phyloP scores from a whole-genome alignment of 2,797 vertebrate genomes.

The Fratercula arctica region DNA sequence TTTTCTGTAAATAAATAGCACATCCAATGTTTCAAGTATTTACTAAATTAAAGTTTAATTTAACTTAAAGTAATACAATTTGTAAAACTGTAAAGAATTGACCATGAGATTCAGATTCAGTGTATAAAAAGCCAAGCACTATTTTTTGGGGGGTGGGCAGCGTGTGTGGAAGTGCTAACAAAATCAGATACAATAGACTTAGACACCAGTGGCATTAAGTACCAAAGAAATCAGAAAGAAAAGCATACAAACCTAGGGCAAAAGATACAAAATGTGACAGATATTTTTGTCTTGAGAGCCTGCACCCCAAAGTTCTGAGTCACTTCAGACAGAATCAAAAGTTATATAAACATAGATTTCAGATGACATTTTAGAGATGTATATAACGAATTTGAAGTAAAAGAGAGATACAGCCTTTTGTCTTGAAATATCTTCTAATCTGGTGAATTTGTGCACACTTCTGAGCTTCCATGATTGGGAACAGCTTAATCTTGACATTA shows the following conservation, averaged over 20 bases:
- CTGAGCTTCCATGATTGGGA: not conserved
- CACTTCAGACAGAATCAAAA: not conserved
- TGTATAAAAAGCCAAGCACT: not conserved
- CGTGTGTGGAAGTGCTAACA: not conserved
- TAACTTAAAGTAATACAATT: not conserved
- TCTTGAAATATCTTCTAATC: not conserved
- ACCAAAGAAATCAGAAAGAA: not conserved
- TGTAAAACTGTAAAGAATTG: not conserved
- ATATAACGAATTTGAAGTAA: not conserved
- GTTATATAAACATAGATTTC: not conserved
- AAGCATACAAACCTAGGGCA: not conserved
- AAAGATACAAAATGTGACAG: not conserved
- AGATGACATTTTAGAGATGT: not conserved
- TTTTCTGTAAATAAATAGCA: not conserved
- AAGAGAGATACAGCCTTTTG: not conserved
- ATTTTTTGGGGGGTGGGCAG: rapidly evolving
- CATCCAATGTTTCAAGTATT: not conserved
- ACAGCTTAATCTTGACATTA: not conserved
- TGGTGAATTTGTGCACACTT: not conserved
- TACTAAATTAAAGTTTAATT: not conserved
- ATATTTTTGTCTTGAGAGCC: not conserved
- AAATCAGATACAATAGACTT: not conserved
- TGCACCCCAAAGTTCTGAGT: not conserved
- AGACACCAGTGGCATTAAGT: not conserved
- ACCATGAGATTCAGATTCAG: not conserved